Base-by-base conservation (phyloP, 30 jellyfish, hydroid and myxozoan genomes). In the Aurelia coerulea region DNA sequence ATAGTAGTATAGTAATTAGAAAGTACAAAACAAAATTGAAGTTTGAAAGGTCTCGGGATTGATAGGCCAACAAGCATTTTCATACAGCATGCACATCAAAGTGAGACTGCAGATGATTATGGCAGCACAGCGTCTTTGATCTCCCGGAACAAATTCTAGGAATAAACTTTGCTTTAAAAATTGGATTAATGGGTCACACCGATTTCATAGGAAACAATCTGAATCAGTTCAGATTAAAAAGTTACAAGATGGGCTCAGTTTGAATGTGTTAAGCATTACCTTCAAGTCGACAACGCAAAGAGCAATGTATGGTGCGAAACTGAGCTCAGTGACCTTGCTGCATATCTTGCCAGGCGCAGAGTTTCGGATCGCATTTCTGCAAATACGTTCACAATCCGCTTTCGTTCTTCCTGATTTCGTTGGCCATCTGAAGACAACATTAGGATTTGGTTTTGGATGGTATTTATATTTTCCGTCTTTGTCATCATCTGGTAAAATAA, bases 261-360 rank as follows among this genome's bases (percentile, higher is more conserved):
- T 7, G 31, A 17, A 11, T 5, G 34, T 17, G 71, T 2, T 7
- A 6, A 42, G 53, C 53, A 42, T 42, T 50, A 83, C 92, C 92
- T 60, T 60, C 8, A 72, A 56, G 46, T 83, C 92, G 32, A 46
- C 59, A 34, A 69, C 72, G 63, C 92, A 83, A 32, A 56, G 85
- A 16, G 53, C 67, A 33, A 73, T n/a, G 54, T 15, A 69, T 8
- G 56, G 33, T 29, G 32, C 68, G 70, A 83, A 18, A 2, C 64
- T 77, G 60, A 83, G 50, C 18, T 34, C 86, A 11, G 86, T 76
- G n/a, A 83, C 52, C 14, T 11, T 51, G 34, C 71, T 54, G 69
- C 92, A 83, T 42, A 83, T 50, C 63, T 62, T 83, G 14, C 92
- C 92, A 9, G 79, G 46, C 3, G 67, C 68, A 10, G 92, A 83